These are phyloP conservation scores for Battus philenor DNA, from an alignment of 1,140 invertebrate species.

Conservation along the genomic window DNA sequence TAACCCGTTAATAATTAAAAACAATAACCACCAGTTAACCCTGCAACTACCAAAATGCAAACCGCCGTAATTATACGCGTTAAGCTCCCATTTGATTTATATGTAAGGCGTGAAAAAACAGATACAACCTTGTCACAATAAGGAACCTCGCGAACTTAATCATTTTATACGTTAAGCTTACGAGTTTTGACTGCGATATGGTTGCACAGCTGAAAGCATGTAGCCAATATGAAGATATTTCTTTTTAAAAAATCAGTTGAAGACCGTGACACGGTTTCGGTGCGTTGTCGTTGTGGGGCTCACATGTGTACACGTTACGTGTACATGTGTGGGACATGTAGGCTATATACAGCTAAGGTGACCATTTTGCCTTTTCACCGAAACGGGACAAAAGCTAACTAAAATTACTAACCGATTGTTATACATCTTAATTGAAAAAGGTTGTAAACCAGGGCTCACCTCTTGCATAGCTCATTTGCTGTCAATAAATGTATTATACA, in stretches of 20 bases:
- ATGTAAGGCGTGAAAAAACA: conserved; percentile 16
- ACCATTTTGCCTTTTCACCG: too few relatives aligned
- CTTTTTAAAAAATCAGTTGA: conserved; percentile 44
- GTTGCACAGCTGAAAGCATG: conserved; percentile 21
- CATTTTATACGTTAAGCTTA: conserved; percentile 12
- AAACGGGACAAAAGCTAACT: too few relatives aligned
- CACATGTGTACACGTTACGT: background rate
- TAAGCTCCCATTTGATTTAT: conserved; percentile 30
- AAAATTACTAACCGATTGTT: too few relatives aligned
- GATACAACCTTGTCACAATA: conserved; percentile 25
- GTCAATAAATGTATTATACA: too few relatives aligned
- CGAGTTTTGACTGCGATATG: conserved; percentile 22
- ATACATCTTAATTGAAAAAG: too few relatives aligned
- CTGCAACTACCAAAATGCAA: conserved; percentile 24
- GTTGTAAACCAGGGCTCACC: too few relatives aligned
- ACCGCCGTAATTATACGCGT: conserved; percentile 25
- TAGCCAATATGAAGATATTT: conserved; percentile 33
- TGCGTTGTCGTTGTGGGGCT: conserved; percentile 28
- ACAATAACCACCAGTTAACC: conserved; percentile 30
- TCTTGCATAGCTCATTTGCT: too few relatives aligned
- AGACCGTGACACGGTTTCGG: conserved; percentile 40
- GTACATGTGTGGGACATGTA: conserved; percentile 6
- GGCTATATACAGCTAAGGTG: background rate
- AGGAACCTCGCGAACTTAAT: too few relatives aligned
- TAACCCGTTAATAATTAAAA: conserved; percentile 27